Base-by-base conservation (phyloP, 2,113 vertebrate species). In the Daboia siamensis region DNA sequence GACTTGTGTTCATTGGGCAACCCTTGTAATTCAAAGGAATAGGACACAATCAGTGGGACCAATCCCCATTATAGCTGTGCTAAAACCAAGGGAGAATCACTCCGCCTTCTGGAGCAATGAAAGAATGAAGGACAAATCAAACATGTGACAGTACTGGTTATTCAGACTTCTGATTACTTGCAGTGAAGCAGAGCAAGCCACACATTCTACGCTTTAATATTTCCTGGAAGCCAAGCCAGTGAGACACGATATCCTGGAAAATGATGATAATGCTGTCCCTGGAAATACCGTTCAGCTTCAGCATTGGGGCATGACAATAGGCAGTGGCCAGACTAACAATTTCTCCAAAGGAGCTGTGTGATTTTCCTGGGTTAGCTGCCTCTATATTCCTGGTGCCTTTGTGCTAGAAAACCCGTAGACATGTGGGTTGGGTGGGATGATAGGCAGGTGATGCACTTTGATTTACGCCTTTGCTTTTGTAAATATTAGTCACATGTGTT, bases 401-500 rank as follows among this genome's bases (percentile, higher is more conserved):
- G 88, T 57, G 88, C 64, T 64, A 54, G 54, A 61, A 15, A 88
- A 87, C 85, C 86, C 6, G 61, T 12, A 93, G 3, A 59, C 12
- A 90, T 0, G 0, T 59, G 23, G 92, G 95, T 95, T 96, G 96
- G 92, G 92, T 92, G 96, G 95, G 93, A 51, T 90, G 94, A 92
- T 0, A 59, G 93, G 93, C 13, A 21, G 94, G 94, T 92, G 93
- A 94, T 52, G 93, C 52, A 56, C 96, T 88, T 90, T 87, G 89
- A 46, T 85, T 94, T 94, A 94, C 12, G 69, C 26, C 90, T 94
- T 85, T 96, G 96, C 96, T 97, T 95, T 96, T 93, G 90, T 97
- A 96, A 96, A 94, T 95, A 26, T 80, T 90, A 2, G 1, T 98
- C 97, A 97, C 97, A 97, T 97, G 97, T 96, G 91, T 61, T 94